Conservation (phyloP, 1,140 invertebrate species). For the Eriosoma lanigerum region DNA sequence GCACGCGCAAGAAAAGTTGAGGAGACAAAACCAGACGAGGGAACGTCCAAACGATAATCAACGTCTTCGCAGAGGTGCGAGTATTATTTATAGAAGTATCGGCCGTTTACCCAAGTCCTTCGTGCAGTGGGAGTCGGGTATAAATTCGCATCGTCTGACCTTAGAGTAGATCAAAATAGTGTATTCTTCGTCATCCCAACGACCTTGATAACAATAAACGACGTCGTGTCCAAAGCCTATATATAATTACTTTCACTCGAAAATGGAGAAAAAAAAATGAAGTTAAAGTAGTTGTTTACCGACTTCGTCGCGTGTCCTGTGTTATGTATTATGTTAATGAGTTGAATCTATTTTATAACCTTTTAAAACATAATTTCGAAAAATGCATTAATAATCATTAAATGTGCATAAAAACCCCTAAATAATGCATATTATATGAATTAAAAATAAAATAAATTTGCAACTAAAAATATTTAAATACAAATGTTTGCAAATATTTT, state of each 20-base stretch:
- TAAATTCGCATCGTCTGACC: slow-evolving; percentile 1
- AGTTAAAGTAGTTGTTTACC: neutral
- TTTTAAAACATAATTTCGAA: too few relatives aligned
- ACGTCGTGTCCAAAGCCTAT: neutral
- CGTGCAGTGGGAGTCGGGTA: slow-evolving; percentile 10
- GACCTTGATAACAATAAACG: slow-evolving; percentile 31
- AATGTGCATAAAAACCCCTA: too few relatives aligned
- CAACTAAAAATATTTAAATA: too few relatives aligned
- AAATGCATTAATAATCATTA: too few relatives aligned
- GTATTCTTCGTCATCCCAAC: neutral
- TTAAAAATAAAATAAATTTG: too few relatives aligned
- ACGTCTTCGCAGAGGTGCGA: neutral
- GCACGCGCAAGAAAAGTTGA: neutral
- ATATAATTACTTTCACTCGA: slow-evolving; percentile 13
- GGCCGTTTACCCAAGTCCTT: slow-evolving; percentile 1
- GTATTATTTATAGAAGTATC: slow-evolving; percentile 39
- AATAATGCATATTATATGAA: too few relatives aligned
- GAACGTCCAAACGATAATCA: slow-evolving; percentile 48
- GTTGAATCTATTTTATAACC: too few relatives aligned
- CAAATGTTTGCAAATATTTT: too few relatives aligned
- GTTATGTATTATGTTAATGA: too few relatives aligned
- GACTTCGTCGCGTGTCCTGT: neutral
- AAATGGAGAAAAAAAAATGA: neutral
- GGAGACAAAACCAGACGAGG: neutral
- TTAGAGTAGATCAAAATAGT: slow-evolving; percentile 22